Base-by-base conservation (phyloP, 1,140 invertebrate genomes). In the Lepidurus couesii region DNA sequence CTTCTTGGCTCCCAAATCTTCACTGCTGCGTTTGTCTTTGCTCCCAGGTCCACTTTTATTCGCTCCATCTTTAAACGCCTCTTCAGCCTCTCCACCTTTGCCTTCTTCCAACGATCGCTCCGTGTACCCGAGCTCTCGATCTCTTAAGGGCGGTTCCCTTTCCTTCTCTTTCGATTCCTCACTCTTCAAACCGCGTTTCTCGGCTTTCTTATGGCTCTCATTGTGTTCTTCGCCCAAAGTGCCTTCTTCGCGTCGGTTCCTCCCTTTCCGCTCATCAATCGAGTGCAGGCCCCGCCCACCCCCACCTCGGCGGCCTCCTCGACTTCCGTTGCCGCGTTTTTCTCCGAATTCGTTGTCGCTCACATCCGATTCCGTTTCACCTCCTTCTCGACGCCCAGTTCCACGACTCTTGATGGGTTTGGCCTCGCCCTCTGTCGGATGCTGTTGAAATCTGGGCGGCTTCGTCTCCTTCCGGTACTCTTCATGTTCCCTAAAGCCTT, bases 1-100 rank as follows among this genome's bases (percentile, higher is more conserved):
- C 77, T 73, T 65, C 75, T 77, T 65, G 78, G 78, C 74, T 81
- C 83, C 76, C 80, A 83, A 16, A 75, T 81, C 74, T 82, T 84
- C 65, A 84, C 84, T 79, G 85, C 85, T 76, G 82, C 82, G 83
- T 79, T 85, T 86, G 74, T 81, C 83, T 81, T 85, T 86, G 43
- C 84, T 79, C 44, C 24, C 76, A 75, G 26, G 53, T 47, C 13
- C 42, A 73, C 44, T 44, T 74, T 47, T 43, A 43, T 65, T 65
- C 10, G n/a, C 73, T 10, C 44, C 42, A 10, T 13, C 80, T 47
- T 76, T 79, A 24, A 73, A 77, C 44, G n/a, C 79, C 74, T 26
- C 74, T 74, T 45, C 78, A 73, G 21, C 81, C 77, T 76, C 80
- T 76, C 34, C 34, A 34, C 13, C 80, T 47, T 73, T 75, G 16